Evolutionary conservation across 1,140 invertebrate species (phyloP).

Genomic region (Geopemphigus sp.): DNA sequence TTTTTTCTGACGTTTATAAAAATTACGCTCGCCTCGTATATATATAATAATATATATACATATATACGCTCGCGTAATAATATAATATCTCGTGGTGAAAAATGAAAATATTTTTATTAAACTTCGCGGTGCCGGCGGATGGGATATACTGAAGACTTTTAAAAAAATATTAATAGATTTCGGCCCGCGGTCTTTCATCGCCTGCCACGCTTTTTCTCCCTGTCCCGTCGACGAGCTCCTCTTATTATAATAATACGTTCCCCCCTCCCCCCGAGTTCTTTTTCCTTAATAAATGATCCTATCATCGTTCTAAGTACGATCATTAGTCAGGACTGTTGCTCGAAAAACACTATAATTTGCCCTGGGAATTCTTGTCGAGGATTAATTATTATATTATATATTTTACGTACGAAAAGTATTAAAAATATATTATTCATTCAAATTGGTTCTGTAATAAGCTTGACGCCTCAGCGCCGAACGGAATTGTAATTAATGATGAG

Average conservation of each 20-base stretch:
- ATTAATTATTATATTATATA: not conserved
- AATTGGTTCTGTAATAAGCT: not conserved
- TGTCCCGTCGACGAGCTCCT: too few relatives aligned
- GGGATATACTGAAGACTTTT: not conserved
- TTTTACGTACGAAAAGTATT: not conserved
- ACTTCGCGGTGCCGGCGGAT: not conserved
- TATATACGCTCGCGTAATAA: not conserved
- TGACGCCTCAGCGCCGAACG: not conserved
- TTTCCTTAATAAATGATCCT: constrained; percentile 13
- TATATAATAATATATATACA: not conserved
- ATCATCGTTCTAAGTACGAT: constrained; percentile 1
- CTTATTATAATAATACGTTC: not conserved
- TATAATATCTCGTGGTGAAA: not conserved
- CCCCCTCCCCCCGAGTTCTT: not conserved
- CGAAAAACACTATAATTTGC: not conserved
- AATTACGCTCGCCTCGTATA: not conserved
- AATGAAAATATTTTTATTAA: constrained; percentile 23
- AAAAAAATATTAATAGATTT: constrained; percentile 26
- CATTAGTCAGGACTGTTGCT: constrained; percentile 14
- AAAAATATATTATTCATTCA: constrained; percentile 8
- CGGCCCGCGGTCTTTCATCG: not conserved
- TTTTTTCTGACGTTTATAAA: constrained; percentile 15
- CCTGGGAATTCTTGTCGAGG: not conserved
- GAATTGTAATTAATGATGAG: too few relatives aligned
- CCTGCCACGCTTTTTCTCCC: not conserved